Evolutionary conservation across 2,113 vertebrate species (phyloP).

Genomic region (Epinephelus lanceolatus): DNA sequence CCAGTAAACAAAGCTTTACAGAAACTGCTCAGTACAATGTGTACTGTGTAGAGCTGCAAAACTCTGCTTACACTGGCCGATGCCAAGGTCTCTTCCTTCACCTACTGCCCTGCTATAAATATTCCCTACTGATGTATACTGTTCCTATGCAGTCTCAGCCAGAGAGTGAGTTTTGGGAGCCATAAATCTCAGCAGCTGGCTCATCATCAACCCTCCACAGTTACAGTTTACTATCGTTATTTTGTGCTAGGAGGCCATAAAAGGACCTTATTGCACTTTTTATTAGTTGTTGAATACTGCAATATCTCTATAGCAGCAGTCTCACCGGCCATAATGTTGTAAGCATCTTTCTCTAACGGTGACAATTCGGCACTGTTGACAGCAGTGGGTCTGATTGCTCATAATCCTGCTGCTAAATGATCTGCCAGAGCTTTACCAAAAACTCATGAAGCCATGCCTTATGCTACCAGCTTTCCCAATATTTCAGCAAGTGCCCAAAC

Average conservation of each 20-base stretch:
- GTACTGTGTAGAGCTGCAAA: background rate
- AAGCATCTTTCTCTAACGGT: conserved; percentile 19
- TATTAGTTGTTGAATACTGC: conserved; percentile 18
- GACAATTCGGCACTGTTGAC: conserved; percentile 12
- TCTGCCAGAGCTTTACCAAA: conserved; percentile 41
- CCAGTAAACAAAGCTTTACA: background rate
- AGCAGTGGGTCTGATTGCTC: conserved; percentile 15
- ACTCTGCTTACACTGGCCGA: background rate
- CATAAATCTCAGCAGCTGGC: conserved; percentile 26
- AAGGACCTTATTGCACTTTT: conserved; percentile 20
- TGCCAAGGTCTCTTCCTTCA: conserved; percentile 1
- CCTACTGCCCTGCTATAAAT: conserved; percentile 26
- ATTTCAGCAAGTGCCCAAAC: conserved; percentile 37
- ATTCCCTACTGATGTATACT: background rate
- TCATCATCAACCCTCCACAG: conserved; percentile 29
- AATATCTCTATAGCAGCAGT: conserved; percentile 1
- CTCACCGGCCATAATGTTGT: background rate
- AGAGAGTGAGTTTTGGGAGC: conserved; percentile 6
- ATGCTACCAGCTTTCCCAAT: conserved; percentile 23
- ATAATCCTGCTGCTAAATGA: conserved; percentile 45
- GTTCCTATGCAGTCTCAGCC: background rate
- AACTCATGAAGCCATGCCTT: conserved; percentile 25
- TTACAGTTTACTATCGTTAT: background rate
- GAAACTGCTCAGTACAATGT: background rate
- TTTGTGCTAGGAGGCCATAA: conserved; percentile 11